A percentile compares a stretch with the other conserved stretches of the same genome.
These are phyloP conservation scores for Paedocypris sp. DNA, from an alignment of 2,113 vertebrate genomes.

Conservation along the genomic window DNA sequence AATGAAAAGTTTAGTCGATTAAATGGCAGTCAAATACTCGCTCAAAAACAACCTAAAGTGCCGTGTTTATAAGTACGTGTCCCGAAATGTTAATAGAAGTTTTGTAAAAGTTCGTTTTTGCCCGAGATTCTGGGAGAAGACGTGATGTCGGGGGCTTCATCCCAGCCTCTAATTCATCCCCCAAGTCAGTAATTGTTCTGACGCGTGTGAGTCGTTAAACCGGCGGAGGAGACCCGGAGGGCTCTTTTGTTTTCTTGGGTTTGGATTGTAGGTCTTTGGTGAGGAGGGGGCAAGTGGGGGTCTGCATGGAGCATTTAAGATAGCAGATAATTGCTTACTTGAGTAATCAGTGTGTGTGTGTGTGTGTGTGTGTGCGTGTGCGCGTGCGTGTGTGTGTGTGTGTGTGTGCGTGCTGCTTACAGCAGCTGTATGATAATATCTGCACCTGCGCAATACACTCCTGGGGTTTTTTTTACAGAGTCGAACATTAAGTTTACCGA, in stretches of 20 bases:
- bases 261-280: constrained; percentile 22
- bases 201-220: constrained; percentile 49
- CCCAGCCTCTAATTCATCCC: constrained; percentile 38
- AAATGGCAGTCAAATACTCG: too few relatives aligned
- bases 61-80: too few relatives aligned
- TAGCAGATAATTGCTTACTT: constrained; percentile 39
- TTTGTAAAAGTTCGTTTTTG: background rate
- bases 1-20: too few relatives aligned
- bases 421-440: constrained; percentile 52
- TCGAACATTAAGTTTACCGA: too few relatives aligned
- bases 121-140: too few relatives aligned
- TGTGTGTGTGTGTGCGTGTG: background rate
- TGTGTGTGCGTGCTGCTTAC: background rate
- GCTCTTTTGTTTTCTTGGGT: constrained; percentile 36
- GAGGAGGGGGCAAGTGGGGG: constrained; percentile 7
- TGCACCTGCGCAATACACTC: constrained; percentile 36
- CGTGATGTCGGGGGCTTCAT: constrained; percentile 9
- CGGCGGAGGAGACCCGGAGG: constrained; percentile 36
- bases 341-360: background rate
- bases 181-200: constrained; percentile 42
- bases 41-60: too few relatives aligned
- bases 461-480: background rate
- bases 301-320: constrained; percentile 25
- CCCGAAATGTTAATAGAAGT: too few relatives aligned
- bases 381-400: background rate